These are phyloP conservation scores for Nettapus auritus DNA, from an alignment of 2,113 vertebrate genomes.

Conservation along the genomic window DNA sequence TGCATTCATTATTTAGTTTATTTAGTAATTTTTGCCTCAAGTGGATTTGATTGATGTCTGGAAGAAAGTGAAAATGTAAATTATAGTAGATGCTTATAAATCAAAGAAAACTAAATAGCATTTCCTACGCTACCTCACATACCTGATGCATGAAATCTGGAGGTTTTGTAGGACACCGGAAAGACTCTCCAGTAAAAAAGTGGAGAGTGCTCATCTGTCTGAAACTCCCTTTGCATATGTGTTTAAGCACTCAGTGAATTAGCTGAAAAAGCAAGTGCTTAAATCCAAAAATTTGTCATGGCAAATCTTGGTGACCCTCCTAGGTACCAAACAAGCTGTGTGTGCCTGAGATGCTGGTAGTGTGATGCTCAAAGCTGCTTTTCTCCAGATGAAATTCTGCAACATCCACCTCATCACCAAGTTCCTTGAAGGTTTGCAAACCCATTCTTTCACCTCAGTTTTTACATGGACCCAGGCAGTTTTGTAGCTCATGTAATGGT, in stretches of 20 bases:
- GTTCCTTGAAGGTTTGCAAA: not conserved
- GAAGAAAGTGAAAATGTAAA: not conserved
- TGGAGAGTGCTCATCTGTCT: not conserved
- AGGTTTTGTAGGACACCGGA: not conserved
- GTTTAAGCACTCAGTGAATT: not conserved
- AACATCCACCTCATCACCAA: not conserved
- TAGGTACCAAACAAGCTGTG: not conserved
- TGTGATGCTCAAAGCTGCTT: not conserved
- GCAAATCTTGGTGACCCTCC: not conserved
- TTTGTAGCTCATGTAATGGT: not conserved
- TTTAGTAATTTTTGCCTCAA: not conserved
- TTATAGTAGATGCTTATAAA: not conserved
- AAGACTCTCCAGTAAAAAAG: not conserved
- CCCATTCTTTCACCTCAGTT: not conserved
- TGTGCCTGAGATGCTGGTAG: not conserved
- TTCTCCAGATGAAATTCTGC: not conserved
- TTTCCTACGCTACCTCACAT: not conserved
- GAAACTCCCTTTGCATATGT: not conserved
- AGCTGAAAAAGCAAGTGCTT: not conserved
- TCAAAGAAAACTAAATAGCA: not conserved
- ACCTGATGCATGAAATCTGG: not conserved
- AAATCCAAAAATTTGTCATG: not conserved
- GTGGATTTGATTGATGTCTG: not conserved
- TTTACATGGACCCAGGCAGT: fast-evolving
- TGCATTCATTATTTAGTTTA: not conserved